Evolutionary conservation across 2,113 vertebrate genomes (phyloP), one percentile per base, ranked within the genome.

Genomic region (Odocoileus hemionus): DNA sequence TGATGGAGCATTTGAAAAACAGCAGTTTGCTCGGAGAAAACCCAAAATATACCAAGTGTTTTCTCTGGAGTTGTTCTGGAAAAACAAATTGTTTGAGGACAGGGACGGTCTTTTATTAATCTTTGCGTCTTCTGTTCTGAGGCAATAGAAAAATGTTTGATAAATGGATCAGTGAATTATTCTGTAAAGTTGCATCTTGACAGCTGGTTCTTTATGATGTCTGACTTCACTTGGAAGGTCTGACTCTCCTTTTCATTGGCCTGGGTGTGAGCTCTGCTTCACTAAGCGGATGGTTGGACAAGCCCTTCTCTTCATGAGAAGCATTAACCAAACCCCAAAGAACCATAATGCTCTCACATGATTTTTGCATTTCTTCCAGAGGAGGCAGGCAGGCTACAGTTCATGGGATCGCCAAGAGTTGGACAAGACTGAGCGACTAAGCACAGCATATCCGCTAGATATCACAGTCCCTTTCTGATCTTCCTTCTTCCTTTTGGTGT

Each of bases 271-370:
- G 50, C 30, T 45, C 28, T 5, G 60, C 23, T 17, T n/a, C 30
- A 19, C 15, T 5, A 4, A 64, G 54, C 55, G 45, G 54, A 14
- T 0, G 3, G 61, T 10, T 6, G 36, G 76, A 14, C 11, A 8
- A 67, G 43, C 19, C 61, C n/a, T 39, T 23, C 50, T 39, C 55
- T 39, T 39, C 50, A 11, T 1, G 16, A 36, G 25, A 78, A 25
- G 6, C 4, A 1, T 45, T 6, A 50, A 76, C 58, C 12, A 16
- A n/a, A 33, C 12, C 39, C 14, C 19, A 57, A 76, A n/a, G 45
- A 6, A 3, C 17, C 61, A 9, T 0, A 7, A 19, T 4, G 11
- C 19, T 28, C 30, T 23, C 67, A 3, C 0, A 33, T 0, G 4
- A 28, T 12, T 64, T 50, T 3, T 78, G 43, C 17, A 28, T 28